phyloP scores from a whole-genome alignment of 2,888 invertebrate genomes.

The Slavum lentiscoides region DNA sequence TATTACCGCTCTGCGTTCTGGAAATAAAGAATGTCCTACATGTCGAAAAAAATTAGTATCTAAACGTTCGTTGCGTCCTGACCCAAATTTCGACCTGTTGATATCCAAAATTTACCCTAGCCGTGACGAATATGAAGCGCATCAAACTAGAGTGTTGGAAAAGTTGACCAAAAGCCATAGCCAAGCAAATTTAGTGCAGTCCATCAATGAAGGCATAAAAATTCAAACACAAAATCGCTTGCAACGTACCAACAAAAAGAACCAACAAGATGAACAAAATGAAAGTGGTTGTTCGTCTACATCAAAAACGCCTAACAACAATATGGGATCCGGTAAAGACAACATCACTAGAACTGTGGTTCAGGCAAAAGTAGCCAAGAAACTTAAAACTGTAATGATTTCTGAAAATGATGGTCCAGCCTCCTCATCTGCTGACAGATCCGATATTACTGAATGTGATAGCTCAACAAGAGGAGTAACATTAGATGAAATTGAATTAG shows the following conservation, averaged over 20 bases:
- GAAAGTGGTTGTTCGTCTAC: conserved; percentile 40
- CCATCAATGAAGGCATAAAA: conserved; percentile 92
- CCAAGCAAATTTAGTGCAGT: conserved; percentile 87
- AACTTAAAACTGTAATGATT: conserved; percentile 44
- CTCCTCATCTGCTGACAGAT: conserved; percentile 37
- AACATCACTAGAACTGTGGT: conserved; percentile 42
- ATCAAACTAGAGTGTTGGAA: conserved; percentile 86
- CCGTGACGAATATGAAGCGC: conserved; percentile 94
- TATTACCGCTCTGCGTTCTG: conserved; percentile 93
- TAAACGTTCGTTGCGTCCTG: conserved; percentile 91
- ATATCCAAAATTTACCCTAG: conserved; percentile 98
- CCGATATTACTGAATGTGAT: conserved; percentile 35
- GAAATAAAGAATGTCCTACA: conserved; percentile 99
- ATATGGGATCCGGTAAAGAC: conserved; percentile 21
- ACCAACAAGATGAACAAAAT: conserved; percentile 58
- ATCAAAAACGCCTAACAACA: conserved; percentile 22
- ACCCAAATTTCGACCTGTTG: conserved; percentile 95
- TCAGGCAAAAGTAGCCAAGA: conserved; percentile 41
- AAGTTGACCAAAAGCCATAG: conserved; percentile 92
- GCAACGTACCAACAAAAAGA: conserved; percentile 75
- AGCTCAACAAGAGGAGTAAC: conserved; percentile 24
- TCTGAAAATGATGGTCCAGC: conserved; percentile 47
- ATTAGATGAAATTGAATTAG: conserved; percentile 80
- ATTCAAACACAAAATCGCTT: conserved; percentile 87
- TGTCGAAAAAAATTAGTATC: conserved; percentile 97